These are phyloP conservation scores for Pelmatolapia mariae DNA, from an alignment of 2,113 vertebrate species.

Conservation along the genomic window DNA sequence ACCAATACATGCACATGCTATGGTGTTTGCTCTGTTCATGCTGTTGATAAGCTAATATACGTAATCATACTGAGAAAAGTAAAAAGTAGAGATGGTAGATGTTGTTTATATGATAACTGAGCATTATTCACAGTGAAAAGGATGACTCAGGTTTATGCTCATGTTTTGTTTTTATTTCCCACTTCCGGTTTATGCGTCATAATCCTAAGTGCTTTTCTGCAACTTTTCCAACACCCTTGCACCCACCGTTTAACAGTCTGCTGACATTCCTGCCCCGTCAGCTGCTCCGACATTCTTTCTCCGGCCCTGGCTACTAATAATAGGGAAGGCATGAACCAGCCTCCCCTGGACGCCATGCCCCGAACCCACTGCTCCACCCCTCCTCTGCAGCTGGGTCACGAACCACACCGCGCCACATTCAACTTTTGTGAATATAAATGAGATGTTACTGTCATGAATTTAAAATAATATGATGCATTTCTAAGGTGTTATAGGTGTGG, in stretches of 20 bases:
- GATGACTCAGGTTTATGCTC: background rate
- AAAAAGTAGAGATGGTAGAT: background rate
- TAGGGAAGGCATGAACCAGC: no score
- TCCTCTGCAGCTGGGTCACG: no score
- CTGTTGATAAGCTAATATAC: background rate
- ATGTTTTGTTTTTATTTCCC: background rate
- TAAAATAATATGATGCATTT: no score
- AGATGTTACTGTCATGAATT: no score
- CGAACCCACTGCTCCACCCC: no score
- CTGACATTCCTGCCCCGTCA: rapidly evolving
- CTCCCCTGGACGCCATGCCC: no score
- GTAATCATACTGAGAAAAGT: background rate
- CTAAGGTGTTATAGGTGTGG: no score
- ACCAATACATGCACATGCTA: background rate
- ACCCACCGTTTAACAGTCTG: background rate
- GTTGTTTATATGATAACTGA: background rate
- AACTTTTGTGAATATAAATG: no score
- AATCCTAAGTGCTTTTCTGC: background rate
- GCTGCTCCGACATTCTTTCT: no score
- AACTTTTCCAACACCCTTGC: background rate
- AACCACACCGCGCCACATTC: no score
- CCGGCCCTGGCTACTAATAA: no score
- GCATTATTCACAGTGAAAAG: background rate
- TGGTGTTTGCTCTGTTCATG: background rate
- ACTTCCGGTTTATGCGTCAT: background rate